A percentile compares a stretch with the other conserved stretches of the same genome.
Conservation (phyloP, 2,113 vertebrate genomes). For the Cavia porcellus region DNA sequence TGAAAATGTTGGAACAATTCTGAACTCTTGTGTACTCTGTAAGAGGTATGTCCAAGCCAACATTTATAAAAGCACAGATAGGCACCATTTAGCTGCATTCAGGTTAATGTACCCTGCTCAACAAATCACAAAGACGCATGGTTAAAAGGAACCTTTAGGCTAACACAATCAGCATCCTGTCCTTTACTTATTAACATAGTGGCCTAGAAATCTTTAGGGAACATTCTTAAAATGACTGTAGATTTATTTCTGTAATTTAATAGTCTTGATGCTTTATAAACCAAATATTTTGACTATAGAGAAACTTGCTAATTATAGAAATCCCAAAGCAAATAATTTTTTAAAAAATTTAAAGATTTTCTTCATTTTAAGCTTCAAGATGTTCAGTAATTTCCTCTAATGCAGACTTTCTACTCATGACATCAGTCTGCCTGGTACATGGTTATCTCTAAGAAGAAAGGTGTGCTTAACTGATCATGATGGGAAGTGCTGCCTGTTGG, state of each 20-base stretch:
- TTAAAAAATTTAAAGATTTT: neutral
- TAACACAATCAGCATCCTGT: neutral
- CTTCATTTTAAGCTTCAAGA: slow-evolving; percentile 12
- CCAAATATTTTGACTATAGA: slow-evolving; percentile 9
- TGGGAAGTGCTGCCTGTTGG: neutral
- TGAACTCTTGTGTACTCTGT: neutral
- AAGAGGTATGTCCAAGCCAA: neutral
- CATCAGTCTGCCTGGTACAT: neutral
- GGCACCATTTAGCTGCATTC: neutral
- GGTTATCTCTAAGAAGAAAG: slow-evolving; percentile 18
- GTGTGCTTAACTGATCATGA: neutral
- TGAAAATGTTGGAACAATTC: slow-evolving; percentile 29
- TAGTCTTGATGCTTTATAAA: slow-evolving; percentile 33
- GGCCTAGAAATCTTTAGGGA: slow-evolving; percentile 3
- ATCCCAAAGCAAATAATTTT: slow-evolving; percentile 42
- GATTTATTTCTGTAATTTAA: neutral
- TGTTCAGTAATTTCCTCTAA: slow-evolving; percentile 32
- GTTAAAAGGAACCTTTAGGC: neutral
- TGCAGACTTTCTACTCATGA: neutral
- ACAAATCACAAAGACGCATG: neutral
- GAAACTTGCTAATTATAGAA: slow-evolving; percentile 41
- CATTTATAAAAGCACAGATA: neutral
- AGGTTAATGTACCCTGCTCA: neutral
- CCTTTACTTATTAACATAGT: neutral
- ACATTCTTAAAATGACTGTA: slow-evolving; percentile 41